phyloP scores from a whole-genome alignment of 2,888 invertebrate species.

The Polyploca ridens region DNA sequence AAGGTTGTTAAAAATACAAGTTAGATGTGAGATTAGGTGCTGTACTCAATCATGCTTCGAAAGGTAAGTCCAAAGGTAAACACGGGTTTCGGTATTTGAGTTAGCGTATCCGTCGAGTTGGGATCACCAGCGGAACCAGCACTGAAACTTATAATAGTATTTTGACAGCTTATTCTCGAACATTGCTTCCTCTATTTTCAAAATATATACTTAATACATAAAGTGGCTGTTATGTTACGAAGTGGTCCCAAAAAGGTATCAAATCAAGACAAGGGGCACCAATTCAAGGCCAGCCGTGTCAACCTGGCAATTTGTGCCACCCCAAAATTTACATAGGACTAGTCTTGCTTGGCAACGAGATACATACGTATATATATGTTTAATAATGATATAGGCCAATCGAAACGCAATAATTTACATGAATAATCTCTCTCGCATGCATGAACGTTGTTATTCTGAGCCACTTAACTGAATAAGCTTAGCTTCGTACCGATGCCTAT shows the following conservation, averaged over 20 bases:
- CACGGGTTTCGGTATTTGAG: conserved; percentile 2
- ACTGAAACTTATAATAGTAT: not conserved
- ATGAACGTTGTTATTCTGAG: conserved; percentile 24
- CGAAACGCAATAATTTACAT: conserved; percentile 26
- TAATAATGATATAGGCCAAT: conserved; percentile 21
- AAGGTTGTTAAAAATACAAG: conserved; percentile 3
- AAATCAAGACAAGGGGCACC: conserved; percentile 8
- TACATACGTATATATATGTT: conserved; percentile 13
- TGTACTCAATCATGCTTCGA: conserved; percentile 7
- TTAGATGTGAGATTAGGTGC: conserved; percentile 5
- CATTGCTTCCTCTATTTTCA: not conserved
- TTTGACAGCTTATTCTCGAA: not conserved
- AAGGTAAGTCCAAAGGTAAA: conserved; percentile 5
- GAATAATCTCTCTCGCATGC: conserved; percentile 25
- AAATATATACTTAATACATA: not conserved
- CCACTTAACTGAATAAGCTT: conserved; percentile 21
- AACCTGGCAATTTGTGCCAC: conserved; percentile 4
- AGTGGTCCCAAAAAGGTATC: not conserved
- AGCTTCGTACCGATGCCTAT: conserved; percentile 10
- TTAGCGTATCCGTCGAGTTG: not conserved
- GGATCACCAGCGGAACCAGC: not conserved
- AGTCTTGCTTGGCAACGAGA: not conserved
- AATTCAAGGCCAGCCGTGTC: conserved; percentile 9
- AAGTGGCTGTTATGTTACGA: not conserved
- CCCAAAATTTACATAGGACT: conserved; percentile 13